Evolutionary conservation across 2,113 vertebrate species (phyloP).

Genomic region (Melanerpes aurifrons): DNA sequence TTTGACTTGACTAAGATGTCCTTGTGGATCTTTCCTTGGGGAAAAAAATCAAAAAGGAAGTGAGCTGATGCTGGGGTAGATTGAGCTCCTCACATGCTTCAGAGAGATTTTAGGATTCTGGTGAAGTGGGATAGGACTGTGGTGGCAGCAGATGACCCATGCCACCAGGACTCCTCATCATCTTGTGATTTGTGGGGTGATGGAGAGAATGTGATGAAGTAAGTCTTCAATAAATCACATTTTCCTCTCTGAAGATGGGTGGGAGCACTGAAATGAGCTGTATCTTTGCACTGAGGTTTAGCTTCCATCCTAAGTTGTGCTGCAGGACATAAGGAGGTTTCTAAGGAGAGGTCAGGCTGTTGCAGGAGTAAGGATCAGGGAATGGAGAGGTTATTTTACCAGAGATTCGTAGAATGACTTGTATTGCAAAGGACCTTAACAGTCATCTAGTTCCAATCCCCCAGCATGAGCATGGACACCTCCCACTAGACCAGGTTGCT

Average conservation of each 20-base stretch:
- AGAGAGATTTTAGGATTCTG: rapidly evolving
- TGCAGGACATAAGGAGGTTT: rapidly evolving
- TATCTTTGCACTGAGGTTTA: neutral
- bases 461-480: too few relatives aligned
- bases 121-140: rapidly evolving
- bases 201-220: neutral
- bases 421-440: too few relatives aligned
- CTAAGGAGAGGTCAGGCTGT: neutral
- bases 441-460: too few relatives aligned
- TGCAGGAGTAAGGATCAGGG: neutral
- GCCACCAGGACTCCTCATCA: neutral
- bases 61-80: rapidly evolving
- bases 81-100: rapidly evolving
- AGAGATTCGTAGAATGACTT: too few relatives aligned
- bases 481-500: too few relatives aligned
- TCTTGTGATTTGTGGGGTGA: neutral
- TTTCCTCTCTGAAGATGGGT: neutral
- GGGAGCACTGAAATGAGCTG: neutral
- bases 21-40: neutral
- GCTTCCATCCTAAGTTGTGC: rapidly evolving
- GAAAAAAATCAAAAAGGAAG: neutral
- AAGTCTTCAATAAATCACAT: neutral
- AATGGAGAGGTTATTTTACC: neutral
- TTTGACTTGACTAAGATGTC: neutral
- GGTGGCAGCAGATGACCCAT: neutral